Percentiles rank a stretch among this genome's conserved stretches.
Evolutionary conservation across 2,888 invertebrate species (phyloP).

Genomic region (Caenorhabditis panamensis): DNA sequence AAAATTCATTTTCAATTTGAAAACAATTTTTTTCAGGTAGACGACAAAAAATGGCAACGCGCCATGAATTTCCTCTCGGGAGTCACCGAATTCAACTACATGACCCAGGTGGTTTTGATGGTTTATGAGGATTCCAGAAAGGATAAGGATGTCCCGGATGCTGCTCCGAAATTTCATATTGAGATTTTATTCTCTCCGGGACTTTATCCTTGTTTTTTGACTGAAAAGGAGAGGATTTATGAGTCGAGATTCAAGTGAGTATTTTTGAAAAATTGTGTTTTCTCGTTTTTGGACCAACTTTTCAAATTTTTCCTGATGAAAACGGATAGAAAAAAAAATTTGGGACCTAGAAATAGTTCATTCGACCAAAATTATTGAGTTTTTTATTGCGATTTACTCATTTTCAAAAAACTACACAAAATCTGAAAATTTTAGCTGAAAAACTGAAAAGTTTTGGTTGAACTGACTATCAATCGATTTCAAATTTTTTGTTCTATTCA

Average conservation of each 20-base stretch:
- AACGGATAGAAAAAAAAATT: too few species aligned
- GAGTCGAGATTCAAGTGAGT: conserved; percentile 92
- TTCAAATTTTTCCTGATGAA: too few species aligned
- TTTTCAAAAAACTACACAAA: too few species aligned
- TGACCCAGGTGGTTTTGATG: conserved; percentile 99
- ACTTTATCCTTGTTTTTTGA: conserved; percentile 82
- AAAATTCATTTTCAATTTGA: neutral
- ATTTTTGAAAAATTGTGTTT: too few species aligned
- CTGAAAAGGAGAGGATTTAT: conserved; percentile 80
- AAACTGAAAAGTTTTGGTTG: too few species aligned
- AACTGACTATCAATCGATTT: too few species aligned
- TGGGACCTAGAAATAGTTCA: too few species aligned
- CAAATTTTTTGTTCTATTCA: too few species aligned
- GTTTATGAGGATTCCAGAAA: conserved; percentile 97
- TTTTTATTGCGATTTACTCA: too few species aligned
- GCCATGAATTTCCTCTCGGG: conserved; percentile 98
- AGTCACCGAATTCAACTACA: conserved; percentile 98
- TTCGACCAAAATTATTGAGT: too few species aligned
- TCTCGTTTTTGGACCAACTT: too few species aligned
- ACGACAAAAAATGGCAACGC: conserved; percentile 97
- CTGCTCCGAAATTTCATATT: conserved; percentile 89
- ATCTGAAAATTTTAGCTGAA: too few species aligned
- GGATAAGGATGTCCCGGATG: conserved; percentile 83
- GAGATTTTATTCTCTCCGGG: conserved; percentile 99
- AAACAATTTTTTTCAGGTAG: conserved; percentile 83